phyloP scores from a whole-genome alignment of 2,797 vertebrate species.

The Acanthornis magna region DNA sequence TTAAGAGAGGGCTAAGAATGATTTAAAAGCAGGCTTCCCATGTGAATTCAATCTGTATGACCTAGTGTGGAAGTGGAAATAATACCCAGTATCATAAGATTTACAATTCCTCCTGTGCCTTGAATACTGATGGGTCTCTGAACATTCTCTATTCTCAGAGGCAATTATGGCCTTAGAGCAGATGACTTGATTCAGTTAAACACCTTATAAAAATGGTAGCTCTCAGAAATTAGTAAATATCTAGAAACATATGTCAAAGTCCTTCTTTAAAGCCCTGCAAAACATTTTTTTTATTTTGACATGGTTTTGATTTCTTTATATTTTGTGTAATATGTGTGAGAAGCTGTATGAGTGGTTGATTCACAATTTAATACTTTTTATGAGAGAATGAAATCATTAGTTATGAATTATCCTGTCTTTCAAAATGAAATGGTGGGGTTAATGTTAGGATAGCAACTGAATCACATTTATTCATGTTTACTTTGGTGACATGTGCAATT shows the following conservation, averaged over 20 bases:
- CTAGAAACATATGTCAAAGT: neutral
- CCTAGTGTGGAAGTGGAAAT: neutral
- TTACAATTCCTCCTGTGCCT: neutral
- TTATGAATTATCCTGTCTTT: neutral
- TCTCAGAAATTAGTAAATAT: constrained; percentile 7
- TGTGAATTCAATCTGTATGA: neutral
- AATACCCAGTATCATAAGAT: neutral
- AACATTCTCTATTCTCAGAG: neutral
- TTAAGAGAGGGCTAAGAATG: neutral
- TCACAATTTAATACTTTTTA: neutral
- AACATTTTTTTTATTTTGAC: neutral
- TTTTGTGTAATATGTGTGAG: neutral
- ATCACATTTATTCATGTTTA: neutral
- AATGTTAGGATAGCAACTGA: neutral
- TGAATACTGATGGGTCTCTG: constrained; percentile 3
- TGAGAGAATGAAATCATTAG: neutral
- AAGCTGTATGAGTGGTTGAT: neutral
- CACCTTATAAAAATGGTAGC: neutral
- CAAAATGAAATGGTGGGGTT: neutral
- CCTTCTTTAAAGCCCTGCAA: neutral
- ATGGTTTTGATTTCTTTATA: neutral
- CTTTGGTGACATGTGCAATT: neutral
- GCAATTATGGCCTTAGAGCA: neutral
- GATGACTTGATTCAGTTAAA: neutral
- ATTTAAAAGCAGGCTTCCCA: neutral